phyloP scores from a whole-genome alignment of 2,888 invertebrate genomes.

The Liposcelis brunnea region DNA sequence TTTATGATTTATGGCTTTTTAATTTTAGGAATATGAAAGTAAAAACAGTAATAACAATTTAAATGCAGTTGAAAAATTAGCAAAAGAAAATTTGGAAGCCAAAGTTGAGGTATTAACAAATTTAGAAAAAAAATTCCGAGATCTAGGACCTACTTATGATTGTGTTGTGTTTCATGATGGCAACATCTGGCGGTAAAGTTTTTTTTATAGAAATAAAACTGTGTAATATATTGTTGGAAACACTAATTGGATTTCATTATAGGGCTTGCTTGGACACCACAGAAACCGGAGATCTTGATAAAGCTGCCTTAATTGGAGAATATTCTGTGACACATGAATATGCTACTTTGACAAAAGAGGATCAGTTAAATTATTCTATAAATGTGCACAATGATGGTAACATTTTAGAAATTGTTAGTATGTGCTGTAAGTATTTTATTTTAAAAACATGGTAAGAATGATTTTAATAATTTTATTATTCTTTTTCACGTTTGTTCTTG shows the following conservation, averaged over 20 bases:
- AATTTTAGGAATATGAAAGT: constrained; percentile 47
- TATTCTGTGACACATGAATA: constrained; percentile 66
- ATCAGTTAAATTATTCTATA: constrained; percentile 72
- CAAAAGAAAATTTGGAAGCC: constrained; percentile 78
- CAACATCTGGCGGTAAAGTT: constrained; percentile 60
- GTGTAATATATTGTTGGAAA: neutral
- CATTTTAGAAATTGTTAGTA: constrained; percentile 78
- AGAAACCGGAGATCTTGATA: constrained; percentile 61
- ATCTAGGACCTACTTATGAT: constrained; percentile 80
- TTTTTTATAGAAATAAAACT: constrained; percentile 11
- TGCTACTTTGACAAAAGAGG: constrained; percentile 53
- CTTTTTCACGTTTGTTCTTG: neutral
- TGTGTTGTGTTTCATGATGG: constrained; percentile 89
- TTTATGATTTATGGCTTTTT: constrained; percentile 19
- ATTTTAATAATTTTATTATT: neutral
- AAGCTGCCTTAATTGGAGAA: constrained; percentile 61
- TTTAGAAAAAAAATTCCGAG: constrained; percentile 74
- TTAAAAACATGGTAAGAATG: neutral
- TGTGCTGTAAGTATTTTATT: constrained; percentile 60
- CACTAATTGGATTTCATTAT: constrained; percentile 14
- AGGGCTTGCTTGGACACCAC: constrained; percentile 74
- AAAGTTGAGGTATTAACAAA: constrained; percentile 64
- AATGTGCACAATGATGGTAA: constrained; percentile 87
- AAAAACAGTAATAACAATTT: constrained; percentile 22
- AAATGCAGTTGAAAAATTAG: constrained; percentile 44